Percentiles rank a stretch among this genome's conserved stretches.
Evolutionary conservation across 30 jellyfish, hydroid and myxozoan species (phyloP).

Genomic region (Sanderia malayensis): DNA sequence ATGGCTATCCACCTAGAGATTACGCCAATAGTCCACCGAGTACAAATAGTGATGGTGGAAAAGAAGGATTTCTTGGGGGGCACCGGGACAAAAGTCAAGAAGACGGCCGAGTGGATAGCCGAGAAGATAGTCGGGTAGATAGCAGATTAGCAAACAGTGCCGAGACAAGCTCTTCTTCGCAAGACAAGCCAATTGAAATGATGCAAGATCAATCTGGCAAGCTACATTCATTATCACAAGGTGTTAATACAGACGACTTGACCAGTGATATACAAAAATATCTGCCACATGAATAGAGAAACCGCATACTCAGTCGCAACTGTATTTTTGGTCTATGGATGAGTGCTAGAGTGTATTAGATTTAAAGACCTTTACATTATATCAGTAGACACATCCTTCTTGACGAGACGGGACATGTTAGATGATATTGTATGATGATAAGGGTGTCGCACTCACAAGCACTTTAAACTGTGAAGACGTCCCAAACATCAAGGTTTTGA

Average conservation of each 20-base stretch:
- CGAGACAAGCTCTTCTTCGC: conserved; percentile 6
- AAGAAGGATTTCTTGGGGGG: neutral
- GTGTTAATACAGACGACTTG: conserved; percentile 23
- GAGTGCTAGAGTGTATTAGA: too few species aligned
- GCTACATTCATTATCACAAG: conserved; percentile 43
- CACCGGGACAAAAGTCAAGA: too few species aligned
- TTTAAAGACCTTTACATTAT: too few species aligned
- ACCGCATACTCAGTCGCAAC: too few species aligned
- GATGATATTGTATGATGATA: too few species aligned
- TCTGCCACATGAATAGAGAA: conserved; percentile 9
- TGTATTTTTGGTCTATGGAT: too few species aligned
- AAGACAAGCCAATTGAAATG: conserved; percentile 61
- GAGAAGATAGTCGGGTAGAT: conserved; percentile 15
- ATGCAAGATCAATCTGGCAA: conserved; percentile 73
- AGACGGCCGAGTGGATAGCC: too few species aligned
- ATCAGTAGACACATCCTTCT: too few species aligned
- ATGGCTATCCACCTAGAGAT: neutral
- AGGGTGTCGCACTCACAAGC: too few species aligned
- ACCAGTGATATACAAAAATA: conserved; percentile 41
- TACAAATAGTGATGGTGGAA: neutral
- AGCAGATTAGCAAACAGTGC: neutral
- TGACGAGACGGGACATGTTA: too few species aligned
- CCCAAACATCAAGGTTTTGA: too few species aligned
- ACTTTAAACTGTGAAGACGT: too few species aligned
- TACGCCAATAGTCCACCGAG: neutral